Conservation (phyloP, 2,888 invertebrate genomes). For the Aethes cnicana region DNA sequence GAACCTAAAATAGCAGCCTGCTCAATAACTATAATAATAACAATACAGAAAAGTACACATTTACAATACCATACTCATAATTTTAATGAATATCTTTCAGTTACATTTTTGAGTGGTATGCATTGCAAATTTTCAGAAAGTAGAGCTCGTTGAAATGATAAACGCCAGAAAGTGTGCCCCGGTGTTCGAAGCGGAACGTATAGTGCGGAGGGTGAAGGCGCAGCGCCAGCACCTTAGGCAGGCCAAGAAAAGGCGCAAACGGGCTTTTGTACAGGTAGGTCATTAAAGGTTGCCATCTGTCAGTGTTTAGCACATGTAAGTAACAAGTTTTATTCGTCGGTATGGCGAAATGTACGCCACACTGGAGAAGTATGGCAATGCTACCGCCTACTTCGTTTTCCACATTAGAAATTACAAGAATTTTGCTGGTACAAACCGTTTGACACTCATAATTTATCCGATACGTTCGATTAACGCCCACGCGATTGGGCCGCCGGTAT, state of each 20-base stretch:
- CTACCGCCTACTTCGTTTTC: no score
- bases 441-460: neutral
- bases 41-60: no score
- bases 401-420: neutral
- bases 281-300: neutral
- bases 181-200: constrained; percentile 43
- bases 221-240: constrained; percentile 48
- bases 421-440: neutral
- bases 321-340: no score
- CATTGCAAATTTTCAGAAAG: constrained; percentile 64
- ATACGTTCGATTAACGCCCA: constrained; percentile 6
- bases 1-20: no score
- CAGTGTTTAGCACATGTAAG: no score
- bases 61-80: no score
- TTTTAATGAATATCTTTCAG: no score
- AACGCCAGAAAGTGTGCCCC: constrained; percentile 51
- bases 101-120: no score
- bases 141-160: constrained; percentile 61
- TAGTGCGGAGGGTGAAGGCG: constrained; percentile 49
- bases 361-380: no score
- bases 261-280: constrained; percentile 45
- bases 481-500: neutral
- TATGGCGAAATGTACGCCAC: no score
- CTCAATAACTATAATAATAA: no score
- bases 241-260: constrained; percentile 40